Conservation (phyloP, 1,140 invertebrate genomes). For the Magallana angulata region DNA sequence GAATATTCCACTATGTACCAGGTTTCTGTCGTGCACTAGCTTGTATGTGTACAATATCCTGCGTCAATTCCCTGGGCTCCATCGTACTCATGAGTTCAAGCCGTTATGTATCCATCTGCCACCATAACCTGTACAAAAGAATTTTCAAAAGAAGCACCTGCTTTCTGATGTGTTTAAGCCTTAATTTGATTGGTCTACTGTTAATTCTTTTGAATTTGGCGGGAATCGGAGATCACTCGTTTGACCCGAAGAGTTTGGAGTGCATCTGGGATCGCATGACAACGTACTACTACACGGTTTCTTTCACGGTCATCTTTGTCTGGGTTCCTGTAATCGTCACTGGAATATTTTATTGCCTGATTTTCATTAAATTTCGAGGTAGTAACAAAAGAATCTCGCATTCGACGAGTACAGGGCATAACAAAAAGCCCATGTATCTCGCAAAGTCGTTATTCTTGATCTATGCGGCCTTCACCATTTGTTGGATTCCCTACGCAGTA, state of each 20-base stretch:
- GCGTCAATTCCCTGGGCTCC: constrained; percentile 68
- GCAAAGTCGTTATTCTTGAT: constrained; percentile 64
- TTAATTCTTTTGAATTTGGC: constrained; percentile 63
- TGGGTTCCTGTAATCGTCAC: constrained; percentile 65
- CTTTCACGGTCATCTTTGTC: constrained; percentile 67
- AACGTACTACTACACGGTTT: constrained; percentile 66
- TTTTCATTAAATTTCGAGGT: constrained; percentile 60
- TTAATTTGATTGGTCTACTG: constrained; percentile 61
- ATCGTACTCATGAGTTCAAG: constrained; percentile 69
- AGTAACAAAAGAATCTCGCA: constrained; percentile 42
- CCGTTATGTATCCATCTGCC: constrained; percentile 70
- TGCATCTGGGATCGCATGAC: constrained; percentile 73
- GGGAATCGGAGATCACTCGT: constrained; percentile 67
- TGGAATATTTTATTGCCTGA: constrained; percentile 63
- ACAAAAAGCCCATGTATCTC: background rate
- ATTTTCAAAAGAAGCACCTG: constrained; percentile 66
- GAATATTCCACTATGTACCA: constrained; percentile 65
- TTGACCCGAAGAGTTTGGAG: constrained; percentile 68
- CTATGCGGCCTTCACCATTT: constrained; percentile 63
- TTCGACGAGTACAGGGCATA: background rate
- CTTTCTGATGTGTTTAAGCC: constrained; percentile 60
- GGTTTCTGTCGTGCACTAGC: constrained; percentile 69
- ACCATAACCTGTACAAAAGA: constrained; percentile 61
- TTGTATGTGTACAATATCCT: constrained; percentile 69
- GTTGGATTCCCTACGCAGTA: constrained; percentile 67